These are phyloP conservation scores for Pocillopora grandis DNA, from an alignment of 92 coral and sea anemone species.

Conservation along the genomic window DNA sequence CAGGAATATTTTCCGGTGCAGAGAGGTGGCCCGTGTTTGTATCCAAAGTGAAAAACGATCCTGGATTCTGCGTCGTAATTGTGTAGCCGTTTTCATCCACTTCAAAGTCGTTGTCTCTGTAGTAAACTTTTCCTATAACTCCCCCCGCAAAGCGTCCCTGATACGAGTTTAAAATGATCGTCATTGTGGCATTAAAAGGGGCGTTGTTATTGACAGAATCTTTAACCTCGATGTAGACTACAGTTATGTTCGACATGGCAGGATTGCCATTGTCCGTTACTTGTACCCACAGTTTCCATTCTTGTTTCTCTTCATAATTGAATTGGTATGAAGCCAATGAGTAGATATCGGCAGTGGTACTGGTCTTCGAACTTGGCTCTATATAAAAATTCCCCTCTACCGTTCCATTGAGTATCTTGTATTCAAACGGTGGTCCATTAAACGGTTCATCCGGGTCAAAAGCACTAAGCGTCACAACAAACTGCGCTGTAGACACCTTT, in stretches of 20 bases:
- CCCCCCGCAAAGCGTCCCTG: conserved; percentile 82
- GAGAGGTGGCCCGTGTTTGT: conserved; percentile 72
- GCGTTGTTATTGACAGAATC: conserved; percentile 67
- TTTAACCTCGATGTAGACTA: conserved; percentile 66
- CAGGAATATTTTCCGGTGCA: conserved; percentile 53
- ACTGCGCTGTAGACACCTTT: conserved; percentile 50
- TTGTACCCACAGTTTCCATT: conserved; percentile 58
- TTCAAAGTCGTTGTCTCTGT: conserved; percentile 75
- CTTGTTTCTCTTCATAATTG: conserved; percentile 64
- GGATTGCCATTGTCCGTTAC: conserved; percentile 79
- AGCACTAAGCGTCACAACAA: conserved; percentile 71
- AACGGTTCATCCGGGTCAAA: conserved; percentile 72
- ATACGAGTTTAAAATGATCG: conserved; percentile 76
- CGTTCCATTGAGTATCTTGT: conserved; percentile 70
- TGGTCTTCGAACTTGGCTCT: conserved; percentile 38
- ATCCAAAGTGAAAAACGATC: conserved; percentile 64
- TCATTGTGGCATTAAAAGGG: conserved; percentile 66
- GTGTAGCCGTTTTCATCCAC: conserved; percentile 70
- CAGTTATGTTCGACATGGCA: conserved; percentile 48
- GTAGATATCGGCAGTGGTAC: conserved; percentile 56
- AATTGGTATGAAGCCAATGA: conserved; percentile 46
- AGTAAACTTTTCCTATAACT: conserved; percentile 72
- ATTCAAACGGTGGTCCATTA: conserved; percentile 67
- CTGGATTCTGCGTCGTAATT: conserved; percentile 59
- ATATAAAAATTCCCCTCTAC: conserved; percentile 61